Evolutionary conservation across 2,113 vertebrate species (phyloP).

Genomic region (Campylomormyrus tamandua): DNA sequence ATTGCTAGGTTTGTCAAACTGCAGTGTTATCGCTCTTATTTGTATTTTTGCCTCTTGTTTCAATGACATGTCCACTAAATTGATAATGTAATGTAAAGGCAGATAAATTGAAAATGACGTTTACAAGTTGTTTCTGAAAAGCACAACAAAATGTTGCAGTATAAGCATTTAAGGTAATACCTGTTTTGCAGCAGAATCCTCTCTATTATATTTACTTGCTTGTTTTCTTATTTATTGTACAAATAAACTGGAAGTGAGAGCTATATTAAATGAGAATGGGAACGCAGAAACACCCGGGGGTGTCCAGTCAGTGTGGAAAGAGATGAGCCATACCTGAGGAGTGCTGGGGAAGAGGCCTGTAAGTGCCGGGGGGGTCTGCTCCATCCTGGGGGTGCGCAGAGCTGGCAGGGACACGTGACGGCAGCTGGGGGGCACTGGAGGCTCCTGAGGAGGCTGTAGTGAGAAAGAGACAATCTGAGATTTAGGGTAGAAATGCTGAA

Average conservation of each 20-base stretch:
- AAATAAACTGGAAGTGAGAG: background rate
- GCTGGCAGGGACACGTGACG: too few species aligned
- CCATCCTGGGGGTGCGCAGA: background rate
- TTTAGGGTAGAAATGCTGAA: background rate
- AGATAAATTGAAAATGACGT: background rate
- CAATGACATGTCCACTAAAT: background rate
- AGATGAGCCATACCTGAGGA: background rate
- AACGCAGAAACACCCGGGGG: background rate
- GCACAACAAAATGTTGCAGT: background rate
- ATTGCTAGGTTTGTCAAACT: background rate
- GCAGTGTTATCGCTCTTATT: background rate
- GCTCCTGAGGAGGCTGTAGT: too few species aligned
- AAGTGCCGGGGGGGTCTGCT: background rate
- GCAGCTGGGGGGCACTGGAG: too few species aligned
- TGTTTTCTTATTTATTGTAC: background rate
- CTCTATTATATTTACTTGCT: background rate
- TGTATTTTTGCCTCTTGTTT: background rate
- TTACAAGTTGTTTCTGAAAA: background rate
- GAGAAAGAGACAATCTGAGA: background rate
- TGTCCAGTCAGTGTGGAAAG: too few species aligned
- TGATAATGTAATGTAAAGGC: background rate
- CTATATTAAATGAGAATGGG: background rate
- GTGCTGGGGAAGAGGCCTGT: background rate
- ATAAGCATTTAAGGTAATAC: background rate
- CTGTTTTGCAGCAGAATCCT: background rate